Conservation (phyloP, 2,113 vertebrate species). For the Taxidea taxus region DNA sequence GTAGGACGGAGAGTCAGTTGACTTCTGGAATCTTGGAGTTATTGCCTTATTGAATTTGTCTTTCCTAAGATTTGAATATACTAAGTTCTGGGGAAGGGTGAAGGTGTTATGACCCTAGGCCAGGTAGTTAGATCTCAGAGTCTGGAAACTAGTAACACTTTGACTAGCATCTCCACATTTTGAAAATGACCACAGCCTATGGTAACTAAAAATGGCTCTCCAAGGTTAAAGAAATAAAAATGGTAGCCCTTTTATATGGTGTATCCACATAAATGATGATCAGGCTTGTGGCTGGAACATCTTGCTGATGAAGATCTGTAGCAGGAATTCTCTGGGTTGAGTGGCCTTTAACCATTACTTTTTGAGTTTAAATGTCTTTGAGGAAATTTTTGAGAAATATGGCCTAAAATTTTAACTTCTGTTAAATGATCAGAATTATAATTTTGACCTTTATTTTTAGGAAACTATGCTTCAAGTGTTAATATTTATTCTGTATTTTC, state of each 20-base stretch:
- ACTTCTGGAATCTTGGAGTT: neutral
- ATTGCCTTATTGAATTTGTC: neutral
- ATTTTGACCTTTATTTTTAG: neutral
- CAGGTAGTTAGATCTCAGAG: rapidly evolving
- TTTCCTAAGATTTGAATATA: neutral
- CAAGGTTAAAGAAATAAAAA: neutral
- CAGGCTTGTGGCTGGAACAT: neutral
- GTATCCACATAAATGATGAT: too few relatives aligned
- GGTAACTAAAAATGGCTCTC: neutral
- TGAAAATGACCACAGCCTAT: neutral
- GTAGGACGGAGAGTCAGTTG: neutral
- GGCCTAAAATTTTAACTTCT: neutral
- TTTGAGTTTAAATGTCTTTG: neutral
- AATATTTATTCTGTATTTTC: slow-evolving; percentile 78
- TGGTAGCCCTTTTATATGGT: rapidly evolving
- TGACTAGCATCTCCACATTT: neutral
- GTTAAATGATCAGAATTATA: neutral
- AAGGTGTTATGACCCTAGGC: too few relatives aligned
- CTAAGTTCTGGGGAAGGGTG: rapidly evolving
- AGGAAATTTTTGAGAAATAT: neutral
- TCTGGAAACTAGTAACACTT: neutral
- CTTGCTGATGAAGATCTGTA: too few relatives aligned
- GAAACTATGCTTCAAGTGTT: neutral
- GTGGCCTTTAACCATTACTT: neutral
- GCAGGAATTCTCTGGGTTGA: neutral